Conservation (phyloP, 2,797 vertebrate species). For the Cichlasoma orientale region DNA sequence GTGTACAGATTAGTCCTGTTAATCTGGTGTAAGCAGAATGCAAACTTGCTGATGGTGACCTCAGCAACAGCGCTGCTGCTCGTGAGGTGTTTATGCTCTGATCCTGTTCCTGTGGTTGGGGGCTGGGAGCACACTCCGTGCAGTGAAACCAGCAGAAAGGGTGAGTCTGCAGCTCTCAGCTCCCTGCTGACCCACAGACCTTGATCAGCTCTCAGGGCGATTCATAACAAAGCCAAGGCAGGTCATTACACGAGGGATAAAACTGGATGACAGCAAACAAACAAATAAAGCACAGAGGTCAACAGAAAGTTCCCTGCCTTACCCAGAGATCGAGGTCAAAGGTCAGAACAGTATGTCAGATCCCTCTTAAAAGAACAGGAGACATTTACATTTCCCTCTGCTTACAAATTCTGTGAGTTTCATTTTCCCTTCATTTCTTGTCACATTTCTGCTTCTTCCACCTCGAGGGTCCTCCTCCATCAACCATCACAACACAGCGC, state of each 20-base stretch:
- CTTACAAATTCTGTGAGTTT: not conserved
- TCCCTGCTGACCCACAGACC: constrained; percentile 59
- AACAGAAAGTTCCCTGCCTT: not conserved
- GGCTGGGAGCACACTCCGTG: not conserved
- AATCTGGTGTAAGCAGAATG: constrained; percentile 75
- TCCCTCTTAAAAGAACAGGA: not conserved
- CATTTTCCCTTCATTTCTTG: not conserved
- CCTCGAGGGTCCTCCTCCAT: too few relatives aligned
- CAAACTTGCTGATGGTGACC: constrained; percentile 76
- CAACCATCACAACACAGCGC: not conserved
- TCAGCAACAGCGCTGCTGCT: constrained; percentile 56
- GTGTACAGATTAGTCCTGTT: constrained; percentile 56
- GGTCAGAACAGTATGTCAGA: constrained; percentile 23
- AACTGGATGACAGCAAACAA: constrained; percentile 23
- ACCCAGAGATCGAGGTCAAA: constrained; percentile 17
- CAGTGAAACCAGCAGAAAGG: constrained; percentile 26
- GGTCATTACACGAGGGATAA: constrained; percentile 9
- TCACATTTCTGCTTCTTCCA: not conserved
- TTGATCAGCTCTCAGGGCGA: constrained; percentile 35
- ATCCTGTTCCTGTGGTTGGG: constrained; percentile 34
- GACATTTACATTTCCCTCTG: not conserved
- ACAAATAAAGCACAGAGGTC: constrained; percentile 1
- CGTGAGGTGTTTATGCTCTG: constrained; percentile 70
- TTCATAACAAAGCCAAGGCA: constrained; percentile 28
- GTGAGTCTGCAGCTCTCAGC: constrained; percentile 55